Base-by-base conservation (phyloP, 2,888 invertebrate species). In the Coelinius sp. region DNA sequence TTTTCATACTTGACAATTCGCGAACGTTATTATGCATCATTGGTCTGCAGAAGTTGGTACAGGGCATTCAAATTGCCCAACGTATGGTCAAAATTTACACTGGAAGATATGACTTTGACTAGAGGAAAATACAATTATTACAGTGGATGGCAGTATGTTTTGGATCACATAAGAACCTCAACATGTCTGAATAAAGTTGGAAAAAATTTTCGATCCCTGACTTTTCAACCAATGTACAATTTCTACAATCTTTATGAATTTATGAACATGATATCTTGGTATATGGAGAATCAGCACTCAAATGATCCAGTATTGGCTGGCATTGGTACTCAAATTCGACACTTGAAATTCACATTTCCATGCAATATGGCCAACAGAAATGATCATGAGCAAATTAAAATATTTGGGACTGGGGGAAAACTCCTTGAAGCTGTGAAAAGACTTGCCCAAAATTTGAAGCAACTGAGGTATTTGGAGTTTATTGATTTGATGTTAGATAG, bases 191-290 rank as follows among this genome's bases (percentile, higher is more conserved):
- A 91, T 52, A 90, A 91, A 75, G 91, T 95, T 24, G 95, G 95
- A 0, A 89, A 88, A 63, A 89, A 92, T 80, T 90, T 95, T 79
- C 90, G 92, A 71, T 90, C 90, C 8, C 88, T 95, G 31, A 90
- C 93, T 14, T 92, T 96, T 77, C 90, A 92, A 35, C 95, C 95
- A 0, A 93, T 93, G 89, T 88, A 91, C 72, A 94, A 95, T 84
- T 94, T 95, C 80, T 93, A 94, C 85, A 95, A 95, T 85, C 90
- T 95, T 49, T 95, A 93, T 84, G 95, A 95, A 84, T 95, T 95
- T 82, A 93, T 95, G 91, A 92, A 94, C 71, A 92, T 95, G 89
- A 85, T 95, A n/a, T 91, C 93, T 0, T 93, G 93, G 90, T 94
- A 92, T 82, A 90, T 92, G 0, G 93, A 93, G 78, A 82, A 75